phyloP scores from a whole-genome alignment of 2,113 vertebrate species.

The Baryphthengus martii region DNA sequence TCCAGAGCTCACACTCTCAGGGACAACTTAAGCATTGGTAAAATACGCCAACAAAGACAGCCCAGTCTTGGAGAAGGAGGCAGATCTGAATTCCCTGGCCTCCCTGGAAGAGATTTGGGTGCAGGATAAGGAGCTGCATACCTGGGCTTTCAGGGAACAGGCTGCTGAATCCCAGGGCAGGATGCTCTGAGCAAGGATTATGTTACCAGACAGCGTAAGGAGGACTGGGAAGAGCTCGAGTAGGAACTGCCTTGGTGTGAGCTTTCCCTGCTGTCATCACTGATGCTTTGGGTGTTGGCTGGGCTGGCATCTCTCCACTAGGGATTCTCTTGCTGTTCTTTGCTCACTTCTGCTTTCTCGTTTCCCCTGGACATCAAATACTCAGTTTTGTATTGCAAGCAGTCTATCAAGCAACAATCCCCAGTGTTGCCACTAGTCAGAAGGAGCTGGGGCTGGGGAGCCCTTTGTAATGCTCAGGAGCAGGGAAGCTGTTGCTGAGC shows the following conservation, averaged over 20 bases:
- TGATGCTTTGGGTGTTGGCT: neutral
- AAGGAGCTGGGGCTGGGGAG: neutral
- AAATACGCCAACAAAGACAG: neutral
- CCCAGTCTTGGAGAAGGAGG: neutral
- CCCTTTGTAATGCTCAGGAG: neutral
- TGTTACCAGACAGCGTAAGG: neutral
- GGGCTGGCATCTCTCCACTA: neutral
- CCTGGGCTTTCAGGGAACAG: neutral
- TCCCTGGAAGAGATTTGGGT: neutral
- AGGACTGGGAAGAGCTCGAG: neutral
- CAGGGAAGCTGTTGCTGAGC: neutral
- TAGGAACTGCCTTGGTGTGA: neutral
- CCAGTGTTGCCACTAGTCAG: conserved; percentile 6
- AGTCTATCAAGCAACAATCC: conserved; percentile 32
- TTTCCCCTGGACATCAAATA: neutral
- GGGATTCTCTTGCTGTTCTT: neutral
- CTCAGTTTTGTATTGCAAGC: neutral
- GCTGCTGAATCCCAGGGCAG: neutral
- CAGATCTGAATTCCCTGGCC: neutral
- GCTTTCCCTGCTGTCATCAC: neutral
- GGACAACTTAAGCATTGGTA: neutral
- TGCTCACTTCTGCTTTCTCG: neutral
- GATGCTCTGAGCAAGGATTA: neutral
- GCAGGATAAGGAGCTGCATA: neutral
- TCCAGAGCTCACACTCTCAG: neutral